Evolutionary conservation across 2,113 vertebrate species (phyloP).

Genomic region (Peromyscus californicus): DNA sequence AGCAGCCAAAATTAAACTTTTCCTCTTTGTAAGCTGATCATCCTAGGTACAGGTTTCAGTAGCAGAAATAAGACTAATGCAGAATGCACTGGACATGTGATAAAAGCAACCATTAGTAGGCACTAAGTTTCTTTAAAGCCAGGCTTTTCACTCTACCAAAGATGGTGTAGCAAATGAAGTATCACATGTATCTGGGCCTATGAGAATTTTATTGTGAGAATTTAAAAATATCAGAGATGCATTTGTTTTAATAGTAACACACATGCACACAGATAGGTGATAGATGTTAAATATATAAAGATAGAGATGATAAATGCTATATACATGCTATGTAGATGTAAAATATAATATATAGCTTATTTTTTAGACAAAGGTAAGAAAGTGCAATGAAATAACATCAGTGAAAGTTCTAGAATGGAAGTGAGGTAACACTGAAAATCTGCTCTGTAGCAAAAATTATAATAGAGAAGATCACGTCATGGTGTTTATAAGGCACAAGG

Average conservation of each 20-base stretch:
- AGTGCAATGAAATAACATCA: neutral
- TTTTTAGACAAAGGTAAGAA: neutral
- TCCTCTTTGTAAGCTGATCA: neutral
- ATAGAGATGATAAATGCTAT: neutral
- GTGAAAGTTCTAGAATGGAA: neutral
- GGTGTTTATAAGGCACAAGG: neutral
- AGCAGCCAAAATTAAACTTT: neutral
- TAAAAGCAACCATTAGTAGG: neutral
- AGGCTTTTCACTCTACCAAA: neutral
- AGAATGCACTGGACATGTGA: neutral
- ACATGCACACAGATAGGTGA: neutral
- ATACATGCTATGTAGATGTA: neutral
- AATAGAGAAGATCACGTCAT: neutral
- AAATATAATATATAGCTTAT: neutral
- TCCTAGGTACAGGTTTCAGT: neutral
- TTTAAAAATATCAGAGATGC: neutral
- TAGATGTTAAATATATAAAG: neutral
- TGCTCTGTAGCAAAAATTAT: neutral
- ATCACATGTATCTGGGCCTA: neutral
- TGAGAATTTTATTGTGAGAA: constrained; percentile 42
- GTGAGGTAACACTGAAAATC: neutral
- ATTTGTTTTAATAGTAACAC: constrained; percentile 20
- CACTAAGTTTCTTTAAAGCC: neutral
- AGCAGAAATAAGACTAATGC: neutral
- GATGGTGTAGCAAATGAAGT: neutral